Percentiles rank a stretch among this genome's conserved stretches.
Evolutionary conservation across 2,797 vertebrate genomes (phyloP).

Genomic region (Poeciliopsis paucimaculata): DNA sequence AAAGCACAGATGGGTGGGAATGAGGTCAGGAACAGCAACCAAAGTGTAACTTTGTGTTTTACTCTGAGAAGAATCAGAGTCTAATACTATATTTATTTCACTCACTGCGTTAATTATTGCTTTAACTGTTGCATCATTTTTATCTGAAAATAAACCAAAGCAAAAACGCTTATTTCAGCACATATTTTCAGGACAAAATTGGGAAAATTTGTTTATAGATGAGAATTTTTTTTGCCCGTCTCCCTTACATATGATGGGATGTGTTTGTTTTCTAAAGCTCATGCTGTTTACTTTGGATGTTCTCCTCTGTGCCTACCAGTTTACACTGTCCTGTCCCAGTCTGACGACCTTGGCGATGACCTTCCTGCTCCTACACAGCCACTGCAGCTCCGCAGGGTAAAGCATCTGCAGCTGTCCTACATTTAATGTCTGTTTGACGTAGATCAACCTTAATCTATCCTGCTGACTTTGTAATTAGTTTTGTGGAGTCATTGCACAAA

Average conservation of each 20-base stretch:
- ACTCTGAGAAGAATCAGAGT: slow-evolving; percentile 25
- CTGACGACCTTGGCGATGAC: slow-evolving; percentile 23
- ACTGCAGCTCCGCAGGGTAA: slow-evolving; percentile 8
- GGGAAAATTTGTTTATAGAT: slow-evolving; percentile 47
- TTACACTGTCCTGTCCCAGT: slow-evolving; percentile 18
- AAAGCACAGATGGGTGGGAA: too few species aligned
- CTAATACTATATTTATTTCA: slow-evolving; percentile 25
- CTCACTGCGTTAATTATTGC: slow-evolving; percentile 51
- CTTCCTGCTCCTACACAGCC: slow-evolving; percentile 11
- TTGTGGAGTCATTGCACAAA: not conserved
- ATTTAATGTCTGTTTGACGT: not conserved
- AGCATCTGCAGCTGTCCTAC: not conserved
- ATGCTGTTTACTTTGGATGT: slow-evolving; percentile 46
- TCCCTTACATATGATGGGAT: slow-evolving; percentile 14
- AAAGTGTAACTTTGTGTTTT: not conserved
- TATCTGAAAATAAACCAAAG: slow-evolving; percentile 52
- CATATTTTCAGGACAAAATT: slow-evolving; percentile 16
- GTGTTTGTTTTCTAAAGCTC: slow-evolving; percentile 49
- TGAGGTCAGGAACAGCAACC: too few species aligned
- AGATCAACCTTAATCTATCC: not conserved
- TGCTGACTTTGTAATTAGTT: not conserved
- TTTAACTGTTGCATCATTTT: slow-evolving; percentile 40
- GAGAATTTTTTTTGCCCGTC: slow-evolving; percentile 28
- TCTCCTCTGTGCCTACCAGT: slow-evolving; percentile 40
- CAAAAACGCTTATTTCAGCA: slow-evolving; percentile 12